Base-by-base conservation (phyloP, 2,797 vertebrate genomes). In the Acipenser ruthenus region DNA sequence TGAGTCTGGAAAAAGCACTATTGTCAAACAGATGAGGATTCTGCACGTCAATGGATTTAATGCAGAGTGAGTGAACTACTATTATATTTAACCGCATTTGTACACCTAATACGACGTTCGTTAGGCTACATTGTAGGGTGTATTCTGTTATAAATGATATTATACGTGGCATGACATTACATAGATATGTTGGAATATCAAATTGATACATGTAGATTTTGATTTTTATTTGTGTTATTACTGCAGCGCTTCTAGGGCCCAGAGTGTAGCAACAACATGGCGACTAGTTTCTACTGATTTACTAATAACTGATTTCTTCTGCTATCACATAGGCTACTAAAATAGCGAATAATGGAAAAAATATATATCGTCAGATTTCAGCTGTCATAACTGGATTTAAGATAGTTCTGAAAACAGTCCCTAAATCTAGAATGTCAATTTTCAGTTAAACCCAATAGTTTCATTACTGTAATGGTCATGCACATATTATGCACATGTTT, bases 21-120 rank as follows among this genome's bases (percentile, higher is more conserved):
- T 99, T 63, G 96, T 99, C 79, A 99, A 99, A 83, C 96, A 99
- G 80, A 99, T 99, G 96, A 89, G 90, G 87, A 98, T 99, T 80
- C 90, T 99, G 75, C 96, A 99, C 63, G 95, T 99, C 62, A 95
- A 99, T 69, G 96, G 96, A 74, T 99, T 99, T 84, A 96, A 98
- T 75, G 83, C 92, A 75, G 96, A 98, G 95, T 98, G 85, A 95
- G 95, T 85, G 59, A 47, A 58, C 56, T 49, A 73, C 69, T 71
- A 15, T 72, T 71, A 15, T 72, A n/a, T 71, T 49, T 62, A 65
- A 62, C 60, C 49, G 65, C 65, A 61, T 49, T 23, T 23, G 18
- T 48, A 61, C n/a, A 12, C 51, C 37, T 55, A 12, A 59, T 48
- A 23, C 65, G 65, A 56, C 49, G 49, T 50, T 60, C 13, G n/a